Conservation (phyloP, 1,140 invertebrate genomes). For the Neoseiulus cucumeris region DNA sequence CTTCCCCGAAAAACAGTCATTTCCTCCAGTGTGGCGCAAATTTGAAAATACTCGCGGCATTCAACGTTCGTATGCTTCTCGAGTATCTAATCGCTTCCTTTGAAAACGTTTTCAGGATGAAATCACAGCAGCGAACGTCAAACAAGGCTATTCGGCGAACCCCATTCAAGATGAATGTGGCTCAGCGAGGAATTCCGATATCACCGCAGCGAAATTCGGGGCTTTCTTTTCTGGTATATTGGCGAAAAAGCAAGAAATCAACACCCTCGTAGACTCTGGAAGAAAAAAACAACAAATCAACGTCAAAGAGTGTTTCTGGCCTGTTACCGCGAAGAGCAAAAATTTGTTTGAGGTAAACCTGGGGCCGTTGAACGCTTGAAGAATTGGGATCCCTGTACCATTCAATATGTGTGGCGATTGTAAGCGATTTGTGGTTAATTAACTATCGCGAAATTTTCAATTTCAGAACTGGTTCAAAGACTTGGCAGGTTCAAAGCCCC, state of each 20-base stretch:
- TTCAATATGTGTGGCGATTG: too few relatives aligned
- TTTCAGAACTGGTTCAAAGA: slow-evolving; percentile 94
- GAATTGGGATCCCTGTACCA: too few relatives aligned
- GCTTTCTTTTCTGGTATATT: slow-evolving; percentile 74
- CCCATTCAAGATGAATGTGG: slow-evolving; percentile 59
- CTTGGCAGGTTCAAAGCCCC: slow-evolving; percentile 69
- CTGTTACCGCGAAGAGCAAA: slow-evolving; percentile 58
- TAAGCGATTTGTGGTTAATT: too few relatives aligned
- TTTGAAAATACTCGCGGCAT: too few relatives aligned
- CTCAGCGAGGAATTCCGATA: slow-evolving; percentile 67
- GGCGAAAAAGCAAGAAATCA: slow-evolving; percentile 72
- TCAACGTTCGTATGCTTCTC: too few relatives aligned
- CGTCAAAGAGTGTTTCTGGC: slow-evolving; percentile 87
- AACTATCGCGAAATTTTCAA: too few relatives aligned
- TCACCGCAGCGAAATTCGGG: slow-evolving; percentile 68
- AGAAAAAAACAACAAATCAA: slow-evolving; percentile 77
- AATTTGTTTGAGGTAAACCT: slow-evolving; percentile 21
- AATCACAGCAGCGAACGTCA: slow-evolving; percentile 74
- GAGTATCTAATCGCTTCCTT: not conserved
- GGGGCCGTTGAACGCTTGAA: not conserved
- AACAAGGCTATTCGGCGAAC: slow-evolving; percentile 78
- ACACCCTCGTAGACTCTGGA: slow-evolving; percentile 71
- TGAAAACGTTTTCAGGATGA: slow-evolving; percentile 44
- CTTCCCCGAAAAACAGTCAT: too few relatives aligned
- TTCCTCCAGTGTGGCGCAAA: too few relatives aligned